Base-by-base conservation (phyloP, 2,113 vertebrate genomes). In the Merops nubicus region DNA sequence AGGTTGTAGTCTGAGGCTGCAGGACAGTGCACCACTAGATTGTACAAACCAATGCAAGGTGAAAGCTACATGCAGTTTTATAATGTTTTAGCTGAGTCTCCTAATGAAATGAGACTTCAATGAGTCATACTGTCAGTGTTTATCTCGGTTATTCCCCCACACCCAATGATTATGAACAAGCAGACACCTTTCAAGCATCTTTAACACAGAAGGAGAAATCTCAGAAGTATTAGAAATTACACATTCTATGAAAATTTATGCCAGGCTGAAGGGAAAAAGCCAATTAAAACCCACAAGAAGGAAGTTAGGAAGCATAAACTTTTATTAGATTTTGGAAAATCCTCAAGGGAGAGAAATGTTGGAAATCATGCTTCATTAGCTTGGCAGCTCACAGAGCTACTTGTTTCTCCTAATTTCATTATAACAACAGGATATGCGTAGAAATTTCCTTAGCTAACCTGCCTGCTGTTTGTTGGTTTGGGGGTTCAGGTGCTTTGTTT, bases 271-370 rank as follows among this genome's bases (percentile, higher is more conserved):
- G 63, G 36, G 51, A 16, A 88, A 94, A 91, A 81, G 47, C 54
- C 85, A 94, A 93, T 96, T 96, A 96, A 95, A 95, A 60, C 50
- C 38, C 76, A 74, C 54, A 89, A 86, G 88, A 93, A 94, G 43
- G 72, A 93, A 88, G 85, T 85, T 93, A 85, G 79, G 88, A 90
- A 93, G 75, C 64, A 1, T 91, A 51, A 36, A 34, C 5, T 86
- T 91, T 38, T 84, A 84, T 94, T 93, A 86, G 72, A 92, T 95
- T 95, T 96, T 94, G 59, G 88, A 74, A 92, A 93, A 77, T 9
- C 33, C 88, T 88, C 83, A 42, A 67, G 95, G 59, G 94, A 86
- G 59, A 62, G 56, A 31, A 42, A 88, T 70, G 79, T 81, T 93
- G 54, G 56, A 95, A 92, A 93, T 84, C 83, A 89, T 77, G 86